These are phyloP conservation scores for Thalassaphorura encarpata DNA, from an alignment of 1,140 invertebrate species.

Conservation along the genomic window DNA sequence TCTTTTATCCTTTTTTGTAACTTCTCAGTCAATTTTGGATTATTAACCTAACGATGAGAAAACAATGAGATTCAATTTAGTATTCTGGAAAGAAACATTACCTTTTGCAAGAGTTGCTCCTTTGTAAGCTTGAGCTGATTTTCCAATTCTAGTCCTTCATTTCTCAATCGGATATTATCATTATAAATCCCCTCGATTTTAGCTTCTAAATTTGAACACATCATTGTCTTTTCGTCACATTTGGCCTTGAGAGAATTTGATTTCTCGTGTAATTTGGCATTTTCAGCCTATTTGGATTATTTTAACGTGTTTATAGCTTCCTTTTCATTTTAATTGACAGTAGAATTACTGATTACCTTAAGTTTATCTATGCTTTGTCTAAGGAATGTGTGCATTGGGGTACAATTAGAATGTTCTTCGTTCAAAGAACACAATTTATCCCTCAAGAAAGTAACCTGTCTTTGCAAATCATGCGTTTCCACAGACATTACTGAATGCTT, in stretches of 20 bases:
- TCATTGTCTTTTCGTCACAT: slow-evolving; percentile 10
- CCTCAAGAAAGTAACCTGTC: background rate
- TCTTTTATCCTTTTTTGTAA: background rate
- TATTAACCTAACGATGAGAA: background rate
- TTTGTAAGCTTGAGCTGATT: background rate
- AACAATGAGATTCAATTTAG: background rate
- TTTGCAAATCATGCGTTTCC: slow-evolving; percentile 10
- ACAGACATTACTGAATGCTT: slow-evolving; percentile 6
- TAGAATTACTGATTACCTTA: slow-evolving; percentile 3
- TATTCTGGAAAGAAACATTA: background rate
- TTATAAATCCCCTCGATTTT: slow-evolving; percentile 1
- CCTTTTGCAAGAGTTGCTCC: slow-evolving; percentile 2
- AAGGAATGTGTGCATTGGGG: slow-evolving; percentile 7
- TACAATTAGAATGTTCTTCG: slow-evolving; percentile 7
- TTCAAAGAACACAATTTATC: background rate
- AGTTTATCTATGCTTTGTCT: slow-evolving; percentile 15
- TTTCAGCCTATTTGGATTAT: slow-evolving; percentile 2
- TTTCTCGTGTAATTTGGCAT: slow-evolving; percentile 5
- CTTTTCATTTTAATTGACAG: background rate
- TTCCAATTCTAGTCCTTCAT: background rate
- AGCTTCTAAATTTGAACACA: slow-evolving; percentile 6
- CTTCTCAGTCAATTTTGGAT: slow-evolving; percentile 3
- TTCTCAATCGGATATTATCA: background rate
- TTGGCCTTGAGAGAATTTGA: background rate
- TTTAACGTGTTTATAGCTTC: background rate